Base-by-base conservation (phyloP, 1,140 invertebrate species). In the Bilobella aurantiaca region DNA sequence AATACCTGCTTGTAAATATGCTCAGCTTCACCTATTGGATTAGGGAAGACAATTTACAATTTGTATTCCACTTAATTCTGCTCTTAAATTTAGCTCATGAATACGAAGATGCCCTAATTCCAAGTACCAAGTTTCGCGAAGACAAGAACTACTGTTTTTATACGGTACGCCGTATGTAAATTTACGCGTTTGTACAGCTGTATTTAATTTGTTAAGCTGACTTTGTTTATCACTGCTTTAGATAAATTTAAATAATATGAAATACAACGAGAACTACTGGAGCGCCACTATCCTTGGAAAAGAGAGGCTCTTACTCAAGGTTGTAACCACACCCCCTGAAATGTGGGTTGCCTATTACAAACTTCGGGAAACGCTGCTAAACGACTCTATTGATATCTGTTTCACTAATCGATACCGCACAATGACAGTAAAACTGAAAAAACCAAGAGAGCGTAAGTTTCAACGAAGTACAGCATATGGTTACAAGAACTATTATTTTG, bases 281-380 rank as follows among this genome's bases (percentile, higher is more conserved):
- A 58, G 16, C 23, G 62, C 62, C 3, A 42, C 27, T 31, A 25
- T 67, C 2, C 21, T 63, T n/a, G 27, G 57, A 8, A 29, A 56
- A 18, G 62, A 67, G 31, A 30, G 12, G 1, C 30, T 67, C 12
- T 21, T 67, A 3, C 53, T 67, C 3, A 67, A 67, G 47, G 61
- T 67, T 25, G 56, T 67, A 29, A 23, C 53, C 3, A 67, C 49
- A 46, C 62, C 66, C 2, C 66, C 66, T 1, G 56, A 63, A 18
- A 31, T 63, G 56, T 67, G 66, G 66, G 31, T 67, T 25, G 56
- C 61, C 18, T 49, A 67, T 59, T 56, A 49, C 16, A 58, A 60
- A 25, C 47, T 67, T 8, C 27, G 28, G n/a, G 28, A 63, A 61
- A 18, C 1, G 1, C 23, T 67, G n/a, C 18, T 23, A 8, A 49